Evolutionary conservation across 2,113 vertebrate species (phyloP).

Genomic region (Neodon shergylaensis): DNA sequence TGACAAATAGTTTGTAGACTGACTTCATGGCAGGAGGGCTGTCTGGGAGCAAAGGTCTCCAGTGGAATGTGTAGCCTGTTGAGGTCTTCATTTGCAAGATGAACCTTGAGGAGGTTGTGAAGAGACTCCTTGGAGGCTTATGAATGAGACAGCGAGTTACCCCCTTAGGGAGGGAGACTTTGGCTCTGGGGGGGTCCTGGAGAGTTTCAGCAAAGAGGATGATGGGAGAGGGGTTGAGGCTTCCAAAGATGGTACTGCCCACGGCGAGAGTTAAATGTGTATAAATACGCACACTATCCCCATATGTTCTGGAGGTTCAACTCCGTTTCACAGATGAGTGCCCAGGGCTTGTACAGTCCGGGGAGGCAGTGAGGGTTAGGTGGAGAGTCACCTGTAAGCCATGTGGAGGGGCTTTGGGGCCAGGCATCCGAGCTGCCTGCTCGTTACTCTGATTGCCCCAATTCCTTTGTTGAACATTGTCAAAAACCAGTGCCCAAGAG

Average conservation of each 20-base stretch:
- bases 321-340: neutral
- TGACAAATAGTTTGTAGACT: neutral
- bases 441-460: neutral
- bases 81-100: constrained; percentile 35
- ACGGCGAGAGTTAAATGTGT: no score
- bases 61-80: neutral
- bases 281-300: fast-evolving
- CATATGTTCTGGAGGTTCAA: neutral
- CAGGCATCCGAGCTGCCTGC: neutral
- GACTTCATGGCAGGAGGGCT: neutral
- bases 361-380: neutral
- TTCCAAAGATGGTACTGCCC: neutral
- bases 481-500: neutral
- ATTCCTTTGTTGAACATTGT: neutral
- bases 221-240: neutral
- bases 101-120: neutral
- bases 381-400: neutral
- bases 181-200: neutral
- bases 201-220: neutral
- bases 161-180: neutral
- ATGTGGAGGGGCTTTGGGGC: neutral
- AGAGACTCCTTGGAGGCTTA: neutral
- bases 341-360: neutral
- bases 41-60: neutral
- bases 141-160: neutral